Base-by-base conservation (phyloP, 2,888 invertebrate genomes). In the Pterobdella sp. region DNA sequence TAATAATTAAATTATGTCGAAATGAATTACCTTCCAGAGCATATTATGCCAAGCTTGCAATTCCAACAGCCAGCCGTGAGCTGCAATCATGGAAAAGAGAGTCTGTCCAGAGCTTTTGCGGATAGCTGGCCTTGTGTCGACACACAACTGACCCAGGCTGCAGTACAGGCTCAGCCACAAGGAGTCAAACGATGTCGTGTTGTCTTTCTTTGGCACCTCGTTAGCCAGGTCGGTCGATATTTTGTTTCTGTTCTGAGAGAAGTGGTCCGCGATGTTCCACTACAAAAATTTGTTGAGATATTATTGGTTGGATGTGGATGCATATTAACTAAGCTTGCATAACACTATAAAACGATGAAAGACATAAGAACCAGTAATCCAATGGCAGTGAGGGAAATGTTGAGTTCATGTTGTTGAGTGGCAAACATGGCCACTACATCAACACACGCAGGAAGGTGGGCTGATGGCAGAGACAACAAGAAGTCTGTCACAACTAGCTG, bases 221-320 rank as follows among this genome's bases (percentile, higher is more conserved):
- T 77, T 76, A 65, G 79, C 78, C 65, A 83, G 77, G 42, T 81
- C 81, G n/a, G 76, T 74, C 36, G 79, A 78, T 69, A 83, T 82
- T 74, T 81, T 77, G 78, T 92, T 91, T 80, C 93, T 91, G 84
- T 94, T 94, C 87, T 95, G 94, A 86, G 91, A 94, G 80, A 96
- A 90, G 83, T 94, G 95, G 85, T 97, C 97, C 0, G 95, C 94
- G 80, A 97, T 94, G 83, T 96, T 97, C 97, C 96, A 97, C 94
- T 94, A 86, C 42, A 87, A 86, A 75, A 34, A 22, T 22, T 2
- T 14, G 52, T 2, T n/a, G n/a, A n/a, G n/a, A n/a, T n/a, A n/a
- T n/a, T n/a, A n/a, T n/a, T n/a, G n/a, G n/a, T n/a, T n/a, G n/a
- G n/a, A n/a, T n/a, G n/a, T n/a, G n/a, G n/a, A n/a, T n/a, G n/a